phyloP scores from a whole-genome alignment of 2,113 vertebrate species.

The Notiomystis cincta region DNA sequence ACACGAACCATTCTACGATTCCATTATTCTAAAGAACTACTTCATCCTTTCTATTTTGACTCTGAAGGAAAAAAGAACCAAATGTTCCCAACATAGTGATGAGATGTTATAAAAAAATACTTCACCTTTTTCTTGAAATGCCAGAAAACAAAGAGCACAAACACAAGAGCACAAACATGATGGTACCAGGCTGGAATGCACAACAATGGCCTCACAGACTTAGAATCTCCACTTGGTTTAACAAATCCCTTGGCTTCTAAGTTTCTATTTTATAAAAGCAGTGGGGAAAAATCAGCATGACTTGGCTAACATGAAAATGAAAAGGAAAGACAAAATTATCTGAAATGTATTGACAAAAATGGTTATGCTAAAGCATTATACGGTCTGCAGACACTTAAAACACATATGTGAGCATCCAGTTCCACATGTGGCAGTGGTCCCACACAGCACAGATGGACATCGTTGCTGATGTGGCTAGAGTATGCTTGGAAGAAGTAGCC shows the following conservation, averaged over 20 bases:
- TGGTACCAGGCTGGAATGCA: not conserved
- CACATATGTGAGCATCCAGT: fast-evolving
- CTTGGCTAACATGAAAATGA: not conserved
- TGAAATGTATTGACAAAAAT: not conserved
- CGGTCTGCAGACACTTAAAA: not conserved
- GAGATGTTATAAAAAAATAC: not conserved
- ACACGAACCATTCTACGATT: not conserved
- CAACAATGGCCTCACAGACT: not conserved
- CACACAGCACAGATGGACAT: not conserved
- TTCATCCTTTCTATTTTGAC: not conserved
- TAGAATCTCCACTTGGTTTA: not conserved
- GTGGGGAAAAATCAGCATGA: not conserved
- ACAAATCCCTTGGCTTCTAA: not conserved
- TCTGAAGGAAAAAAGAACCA: not conserved
- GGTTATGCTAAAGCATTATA: not conserved
- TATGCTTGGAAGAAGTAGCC: not conserved
- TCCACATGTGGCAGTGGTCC: fast-evolving
- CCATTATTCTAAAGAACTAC: not conserved
- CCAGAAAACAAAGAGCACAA: not conserved
- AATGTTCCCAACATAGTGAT: not conserved
- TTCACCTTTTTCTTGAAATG: not conserved
- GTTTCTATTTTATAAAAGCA: not conserved
- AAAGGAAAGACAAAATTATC: not conserved
- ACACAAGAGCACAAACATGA: fast-evolving
- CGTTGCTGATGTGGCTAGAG: fast-evolving